A percentile compares a stretch with the other conserved stretches of the same genome.
These are phyloP conservation scores for Labeo calbasu DNA, from an alignment of 2,797 vertebrate genomes.

Conservation along the genomic window DNA sequence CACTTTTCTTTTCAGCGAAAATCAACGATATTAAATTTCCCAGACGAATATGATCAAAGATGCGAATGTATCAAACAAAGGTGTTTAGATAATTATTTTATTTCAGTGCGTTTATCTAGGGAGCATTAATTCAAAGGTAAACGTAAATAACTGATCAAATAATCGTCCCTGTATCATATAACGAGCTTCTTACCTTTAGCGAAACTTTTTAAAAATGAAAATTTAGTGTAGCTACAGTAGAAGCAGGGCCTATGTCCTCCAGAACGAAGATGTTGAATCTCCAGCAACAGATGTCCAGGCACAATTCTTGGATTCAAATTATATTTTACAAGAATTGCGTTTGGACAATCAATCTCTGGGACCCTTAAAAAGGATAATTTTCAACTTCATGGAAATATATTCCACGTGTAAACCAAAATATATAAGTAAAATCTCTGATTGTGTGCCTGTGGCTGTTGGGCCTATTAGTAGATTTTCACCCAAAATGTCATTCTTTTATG, in stretches of 20 bases:
- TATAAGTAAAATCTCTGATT: neutral
- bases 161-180: neutral
- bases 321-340: conserved; percentile 99
- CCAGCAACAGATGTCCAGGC: conserved; percentile 99
- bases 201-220: conserved; percentile 61
- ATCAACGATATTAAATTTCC: conserved; percentile 60
- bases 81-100: conserved; percentile 8
- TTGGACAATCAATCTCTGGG: conserved; percentile 99
- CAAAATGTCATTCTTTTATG: neutral
- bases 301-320: conserved; percentile 97
- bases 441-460: conserved; percentile 17
- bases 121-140: conserved; percentile 49
- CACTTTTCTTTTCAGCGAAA: neutral
- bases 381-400: neutral
- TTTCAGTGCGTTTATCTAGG: conserved; percentile 5
- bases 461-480: conserved; percentile 24
- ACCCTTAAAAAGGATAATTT: conserved; percentile 67
- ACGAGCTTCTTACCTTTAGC: conserved; percentile 66
- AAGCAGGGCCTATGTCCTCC: conserved; percentile 60
- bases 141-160: conserved; percentile 24
- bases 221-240: conserved; percentile 8
- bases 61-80: conserved; percentile 34
- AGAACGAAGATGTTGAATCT: conserved; percentile 79
- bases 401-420: neutral
- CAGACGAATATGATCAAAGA: conserved; percentile 67